Evolutionary conservation across 1,140 invertebrate genomes (phyloP), one percentile per base, ranked within the genome.

Genomic region (Melipona quadrifasciata): DNA sequence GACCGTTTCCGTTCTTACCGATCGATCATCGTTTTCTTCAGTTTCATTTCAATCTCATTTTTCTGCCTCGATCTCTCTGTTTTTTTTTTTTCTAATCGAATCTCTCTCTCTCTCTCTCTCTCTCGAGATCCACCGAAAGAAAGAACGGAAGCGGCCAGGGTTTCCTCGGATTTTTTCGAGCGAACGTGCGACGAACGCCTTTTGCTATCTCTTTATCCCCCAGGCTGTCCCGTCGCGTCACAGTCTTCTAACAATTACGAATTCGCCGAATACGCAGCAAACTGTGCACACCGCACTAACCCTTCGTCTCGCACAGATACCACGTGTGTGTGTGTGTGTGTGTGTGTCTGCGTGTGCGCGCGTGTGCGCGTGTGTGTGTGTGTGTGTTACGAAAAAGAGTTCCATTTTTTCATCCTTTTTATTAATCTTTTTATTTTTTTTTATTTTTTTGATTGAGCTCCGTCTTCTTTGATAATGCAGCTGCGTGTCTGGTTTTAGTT

Each of bases 401-500:
- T 71, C 78, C 91, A 93, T 65, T 65, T 16, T 65, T 17, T 31
- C 39, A 47, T 47, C 27, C 0, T 31, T 31, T 19, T 65, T 65
- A 17, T n/a, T 16, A 27, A 10, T 21, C n/a, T n/a, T n/a, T n/a
- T n/a, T n/a, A n/a, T 24, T 58, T 10, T 58, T 24, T 10, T 31
- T 17, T 2, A 27, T 65, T 16, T 27, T 65, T 94, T 94, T 94
- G 93, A 94, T 94, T 94, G 91, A 89, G 93, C 94, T 94, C 93
- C 86, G 83, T 84, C 78, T 73, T 75, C 85, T 84, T 87, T 82
- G 87, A 86, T 86, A 34, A 86, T n/a, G 78, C 86, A 82, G 85
- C 73, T 47, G 55, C 82, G 16, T 65, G n/a, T 71, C 84, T 58
- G 61, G 58, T 53, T 78, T 75, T 80, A 70, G 82, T 75, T 61